phyloP scores from a whole-genome alignment of 2,797 vertebrate species.

The Acrocephalus scirpaceus region DNA sequence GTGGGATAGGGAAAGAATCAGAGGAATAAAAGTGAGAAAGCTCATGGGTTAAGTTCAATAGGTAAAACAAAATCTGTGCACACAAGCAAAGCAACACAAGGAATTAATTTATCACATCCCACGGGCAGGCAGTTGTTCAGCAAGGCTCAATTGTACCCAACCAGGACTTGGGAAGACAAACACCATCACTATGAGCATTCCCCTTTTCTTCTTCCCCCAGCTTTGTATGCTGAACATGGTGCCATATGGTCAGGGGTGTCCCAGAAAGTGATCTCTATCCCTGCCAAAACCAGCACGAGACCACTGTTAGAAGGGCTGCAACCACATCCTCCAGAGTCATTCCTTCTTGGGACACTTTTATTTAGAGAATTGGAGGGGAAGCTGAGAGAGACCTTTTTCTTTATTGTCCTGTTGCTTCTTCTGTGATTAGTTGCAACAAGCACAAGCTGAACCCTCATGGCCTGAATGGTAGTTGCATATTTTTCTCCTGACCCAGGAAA shows the following conservation, averaged over 20 bases:
- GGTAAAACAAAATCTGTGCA: not conserved
- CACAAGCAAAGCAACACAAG: not conserved
- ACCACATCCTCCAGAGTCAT: not conserved
- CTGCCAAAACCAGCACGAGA: not conserved
- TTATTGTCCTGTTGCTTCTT: not conserved
- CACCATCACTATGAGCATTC: not conserved
- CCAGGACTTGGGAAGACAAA: not conserved
- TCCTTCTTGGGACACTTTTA: not conserved
- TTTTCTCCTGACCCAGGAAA: not conserved
- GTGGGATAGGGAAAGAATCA: not conserved
- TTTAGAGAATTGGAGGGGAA: not conserved
- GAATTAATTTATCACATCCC: not conserved
- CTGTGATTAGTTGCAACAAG: not conserved
- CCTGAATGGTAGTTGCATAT: not conserved
- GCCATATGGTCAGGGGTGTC: too few relatives aligned
- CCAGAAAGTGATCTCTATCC: not conserved
- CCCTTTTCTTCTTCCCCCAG: not conserved
- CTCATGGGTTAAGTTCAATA: not conserved
- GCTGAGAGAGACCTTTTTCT: not conserved
- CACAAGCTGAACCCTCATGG: not conserved
- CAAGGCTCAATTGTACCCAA: not conserved
- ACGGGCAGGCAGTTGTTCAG: not conserved
- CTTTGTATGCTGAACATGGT: not conserved
- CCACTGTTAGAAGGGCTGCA: not conserved
- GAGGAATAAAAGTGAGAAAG: not conserved